Conservation (phyloP, 2,888 invertebrate genomes). For the Melitaea athalia region DNA sequence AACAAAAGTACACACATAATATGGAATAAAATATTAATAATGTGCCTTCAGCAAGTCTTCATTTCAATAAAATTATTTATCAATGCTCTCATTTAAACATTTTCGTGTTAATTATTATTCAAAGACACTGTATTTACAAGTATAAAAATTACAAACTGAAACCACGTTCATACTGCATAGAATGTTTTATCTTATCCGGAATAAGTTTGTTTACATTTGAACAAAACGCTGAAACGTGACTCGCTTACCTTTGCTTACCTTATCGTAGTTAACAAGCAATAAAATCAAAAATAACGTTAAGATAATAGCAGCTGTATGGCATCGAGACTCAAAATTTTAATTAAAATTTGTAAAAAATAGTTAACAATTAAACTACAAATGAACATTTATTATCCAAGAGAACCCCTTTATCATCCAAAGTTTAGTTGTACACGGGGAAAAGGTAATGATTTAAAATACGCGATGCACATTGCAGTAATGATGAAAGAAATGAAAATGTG, state of each 20-base stretch:
- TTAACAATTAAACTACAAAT: not conserved
- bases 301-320: conserved; percentile 41
- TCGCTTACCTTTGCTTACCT: conserved; percentile 69
- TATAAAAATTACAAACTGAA: conserved; percentile 7
- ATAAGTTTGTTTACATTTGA: conserved; percentile 80
- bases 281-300: conserved; percentile 67
- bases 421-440: conserved; percentile 67
- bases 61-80: no score
- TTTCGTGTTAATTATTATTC: not conserved
- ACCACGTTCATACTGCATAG: conserved; percentile 40
- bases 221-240: conserved; percentile 78
- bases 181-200: conserved; percentile 80
- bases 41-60: no score
- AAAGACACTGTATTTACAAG: conserved; percentile 10
- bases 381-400: conserved; percentile 37
- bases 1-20: not conserved
- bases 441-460: conserved; percentile 48
- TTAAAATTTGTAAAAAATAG: conserved; percentile 2
- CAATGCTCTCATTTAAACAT: not conserved
- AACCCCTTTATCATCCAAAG: conserved; percentile 59
- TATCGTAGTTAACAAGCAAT: conserved; percentile 76
- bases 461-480: conserved; percentile 80
- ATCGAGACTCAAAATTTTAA: conserved; percentile 3
- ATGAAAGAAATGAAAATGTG: conserved; percentile 76
- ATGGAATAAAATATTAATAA: not conserved